Conservation (phyloP, 2,888 invertebrate species). For the Drosophila setosimentum region DNA sequence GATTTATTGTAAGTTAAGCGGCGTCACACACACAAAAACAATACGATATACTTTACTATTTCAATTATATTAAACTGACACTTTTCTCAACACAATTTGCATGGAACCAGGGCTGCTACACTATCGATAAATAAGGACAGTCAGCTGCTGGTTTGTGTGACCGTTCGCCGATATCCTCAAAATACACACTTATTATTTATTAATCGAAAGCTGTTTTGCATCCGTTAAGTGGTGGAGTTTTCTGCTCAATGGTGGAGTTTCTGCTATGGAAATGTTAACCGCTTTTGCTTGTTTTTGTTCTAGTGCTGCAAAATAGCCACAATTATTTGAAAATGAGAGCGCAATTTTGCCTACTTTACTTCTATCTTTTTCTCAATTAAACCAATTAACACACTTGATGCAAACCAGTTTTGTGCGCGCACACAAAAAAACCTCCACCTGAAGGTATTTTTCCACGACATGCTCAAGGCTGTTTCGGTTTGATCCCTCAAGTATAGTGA, state of each 20-base stretch:
- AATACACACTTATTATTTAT: background rate
- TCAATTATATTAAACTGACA: slow-evolving; percentile 60
- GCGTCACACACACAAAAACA: slow-evolving; percentile 49
- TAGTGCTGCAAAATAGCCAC: slow-evolving; percentile 9
- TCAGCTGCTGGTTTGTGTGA: slow-evolving; percentile 50
- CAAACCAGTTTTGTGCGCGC: background rate
- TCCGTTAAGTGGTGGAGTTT: slow-evolving; percentile 8
- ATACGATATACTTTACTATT: slow-evolving; percentile 44
- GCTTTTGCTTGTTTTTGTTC: background rate
- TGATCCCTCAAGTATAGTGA: slow-evolving; percentile 46
- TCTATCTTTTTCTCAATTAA: background rate
- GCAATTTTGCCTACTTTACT: background rate
- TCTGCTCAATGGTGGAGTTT: background rate
- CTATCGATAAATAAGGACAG: slow-evolving; percentile 44
- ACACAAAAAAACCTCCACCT: slow-evolving; percentile 6
- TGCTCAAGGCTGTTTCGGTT: slow-evolving; percentile 30
- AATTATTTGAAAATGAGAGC: slow-evolving; percentile 9
- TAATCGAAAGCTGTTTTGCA: background rate
- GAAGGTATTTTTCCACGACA: slow-evolving; percentile 38
- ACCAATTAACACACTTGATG: background rate
- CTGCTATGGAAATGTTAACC: slow-evolving; percentile 15
- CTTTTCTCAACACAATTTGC: slow-evolving; percentile 55
- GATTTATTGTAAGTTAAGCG: slow-evolving; percentile 23
- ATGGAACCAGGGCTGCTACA: slow-evolving; percentile 41
- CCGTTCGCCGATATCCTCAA: background rate